Evolutionary conservation across 2,888 invertebrate species (phyloP), one percentile per base, ranked within the genome.

Genomic region (Frankliniella intonsa): DNA sequence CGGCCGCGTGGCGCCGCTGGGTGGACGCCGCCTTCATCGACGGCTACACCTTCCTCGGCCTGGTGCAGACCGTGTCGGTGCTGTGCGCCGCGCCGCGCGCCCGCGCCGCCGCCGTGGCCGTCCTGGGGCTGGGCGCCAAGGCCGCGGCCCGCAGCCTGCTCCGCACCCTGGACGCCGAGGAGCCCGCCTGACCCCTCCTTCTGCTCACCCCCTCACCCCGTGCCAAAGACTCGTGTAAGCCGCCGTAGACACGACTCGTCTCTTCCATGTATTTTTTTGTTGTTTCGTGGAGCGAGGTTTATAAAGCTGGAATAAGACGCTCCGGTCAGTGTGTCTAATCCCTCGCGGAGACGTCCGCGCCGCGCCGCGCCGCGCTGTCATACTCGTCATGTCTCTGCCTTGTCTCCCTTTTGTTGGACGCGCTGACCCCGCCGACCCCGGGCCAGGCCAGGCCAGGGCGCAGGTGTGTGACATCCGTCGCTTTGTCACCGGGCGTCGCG

Each of bases 1-100:
- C 14, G 62, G 25, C 69, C 25, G 38, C 38, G 1, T 19, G 9
- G 1, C 69, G 69, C 69, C 69, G 69, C 69, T 76, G 69, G 69
- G 22, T 76, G 69, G 69, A 76, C 25, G 69, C 69, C 11, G 69
- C 69, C 69, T 76, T 76, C 25, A 76, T 76, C 69, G 69, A 25
- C 69, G 69, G 69, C 69, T 76, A 76, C 69, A 76, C 69, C 22
- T 76, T 76, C 69, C 69, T 76, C 11, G 69, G 25, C 22, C 69
- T 76, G 22, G 25, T 25, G 69, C 69, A 76, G 69, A 76, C 69
- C 69, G 69, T 76, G 69, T 76, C 69, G 22, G 69, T 76, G 69
- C 69, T 76, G 69, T 76, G 69, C 69, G 22, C 69, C 69, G 69
- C 69, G 69, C 69, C 69, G 11, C 25, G 69, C 2, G 12, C 69